Evolutionary conservation across 2,888 invertebrate genomes (phyloP).

Genomic region (Toxonevra muliebris): DNA sequence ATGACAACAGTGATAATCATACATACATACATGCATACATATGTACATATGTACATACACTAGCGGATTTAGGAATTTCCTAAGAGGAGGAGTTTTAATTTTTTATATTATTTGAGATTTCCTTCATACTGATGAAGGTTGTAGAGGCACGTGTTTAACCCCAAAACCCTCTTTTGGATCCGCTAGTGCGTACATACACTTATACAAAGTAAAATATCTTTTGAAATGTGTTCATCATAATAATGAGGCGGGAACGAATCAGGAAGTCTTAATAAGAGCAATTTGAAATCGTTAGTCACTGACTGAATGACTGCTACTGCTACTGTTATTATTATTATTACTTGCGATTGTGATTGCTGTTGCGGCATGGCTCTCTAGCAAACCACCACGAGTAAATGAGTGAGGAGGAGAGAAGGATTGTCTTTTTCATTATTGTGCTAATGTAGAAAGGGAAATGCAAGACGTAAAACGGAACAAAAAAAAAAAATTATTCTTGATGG

Average conservation of each 20-base stretch:
- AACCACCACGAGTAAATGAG: no score
- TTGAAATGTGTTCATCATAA: background rate
- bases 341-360: conserved; percentile 9
- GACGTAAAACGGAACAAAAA: background rate
- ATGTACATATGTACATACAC: background rate
- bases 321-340: conserved; percentile 17
- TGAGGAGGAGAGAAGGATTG: no score
- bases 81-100: no score
- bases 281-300: conserved; percentile 54
- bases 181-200: no score
- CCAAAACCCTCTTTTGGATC: no score
- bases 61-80: no score
- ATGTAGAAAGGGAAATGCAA: background rate
- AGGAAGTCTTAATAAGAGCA: conserved; percentile 59
- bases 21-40: background rate
- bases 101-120: no score
- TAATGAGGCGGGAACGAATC: conserved; percentile 40
- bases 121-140: no score
- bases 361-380: background rate
- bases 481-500: conserved; percentile 3
- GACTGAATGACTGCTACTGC: conserved; percentile 25
- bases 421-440: no score
- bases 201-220: no score
- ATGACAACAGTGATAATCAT: background rate
- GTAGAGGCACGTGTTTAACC: no score